Conservation (phyloP, 2,113 vertebrate species). For the Platysternon megacephalum region DNA sequence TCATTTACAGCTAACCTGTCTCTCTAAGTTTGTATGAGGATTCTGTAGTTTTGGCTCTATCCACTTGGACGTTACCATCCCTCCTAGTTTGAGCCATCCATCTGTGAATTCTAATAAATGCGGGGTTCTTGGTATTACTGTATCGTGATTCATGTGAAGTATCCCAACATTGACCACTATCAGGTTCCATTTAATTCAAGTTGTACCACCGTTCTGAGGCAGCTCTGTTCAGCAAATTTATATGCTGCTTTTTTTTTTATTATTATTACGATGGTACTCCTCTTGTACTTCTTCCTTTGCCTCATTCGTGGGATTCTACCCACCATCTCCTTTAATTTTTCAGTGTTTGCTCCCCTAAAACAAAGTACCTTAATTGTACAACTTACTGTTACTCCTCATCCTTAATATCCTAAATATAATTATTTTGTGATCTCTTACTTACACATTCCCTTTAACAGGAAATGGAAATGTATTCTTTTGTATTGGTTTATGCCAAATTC, state of each 20-base stretch:
- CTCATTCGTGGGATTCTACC: not conserved
- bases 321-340: not conserved
- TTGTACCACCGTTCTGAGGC: not conserved
- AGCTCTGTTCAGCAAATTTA: not conserved
- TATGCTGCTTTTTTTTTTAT: rapidly evolving
- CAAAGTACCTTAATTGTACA: not conserved
- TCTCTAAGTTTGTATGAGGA: not conserved
- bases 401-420: not conserved
- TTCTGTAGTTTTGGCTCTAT: not conserved
- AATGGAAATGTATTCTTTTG: not conserved
- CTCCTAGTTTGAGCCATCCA: not conserved
- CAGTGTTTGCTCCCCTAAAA: not conserved
- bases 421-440: not conserved
- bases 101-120: not conserved
- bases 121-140: not conserved
- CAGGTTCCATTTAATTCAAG: not conserved
- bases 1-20: not conserved
- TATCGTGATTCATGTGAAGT: not conserved
- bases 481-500: not conserved
- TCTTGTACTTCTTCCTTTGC: not conserved
- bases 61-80: not conserved
- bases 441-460: not conserved
- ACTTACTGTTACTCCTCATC: not conserved
- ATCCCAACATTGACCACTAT: not conserved
- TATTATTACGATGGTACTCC: not conserved